Evolutionary conservation across 2,113 vertebrate genomes (phyloP).

Genomic region (Sarotherodon lohbergeri): DNA sequence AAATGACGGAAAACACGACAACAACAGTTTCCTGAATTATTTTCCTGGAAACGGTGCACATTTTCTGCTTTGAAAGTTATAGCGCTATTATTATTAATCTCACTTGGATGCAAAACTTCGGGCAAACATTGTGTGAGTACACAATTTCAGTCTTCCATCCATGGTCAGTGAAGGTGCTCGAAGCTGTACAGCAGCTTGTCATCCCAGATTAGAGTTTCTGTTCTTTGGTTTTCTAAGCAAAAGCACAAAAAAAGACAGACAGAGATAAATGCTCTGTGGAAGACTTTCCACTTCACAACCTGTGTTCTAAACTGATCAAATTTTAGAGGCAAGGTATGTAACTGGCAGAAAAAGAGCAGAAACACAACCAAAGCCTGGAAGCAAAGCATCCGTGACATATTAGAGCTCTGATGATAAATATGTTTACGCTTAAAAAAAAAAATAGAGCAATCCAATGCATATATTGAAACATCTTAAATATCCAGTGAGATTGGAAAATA

Average conservation of each 20-base stretch:
- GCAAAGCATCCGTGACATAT: not conserved
- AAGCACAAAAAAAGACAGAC: not conserved
- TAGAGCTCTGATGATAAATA: not conserved
- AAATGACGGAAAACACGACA: constrained; percentile 14
- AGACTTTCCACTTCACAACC: not conserved
- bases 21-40: constrained; percentile 12
- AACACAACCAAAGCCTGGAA: constrained; percentile 30
- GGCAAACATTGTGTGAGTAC: constrained; percentile 32
- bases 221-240: constrained; percentile 5
- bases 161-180: constrained; percentile 47
- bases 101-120: constrained; percentile 37
- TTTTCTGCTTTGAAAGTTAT: constrained; percentile 37
- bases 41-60: not conserved
- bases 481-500: constrained; percentile 50
- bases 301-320: not conserved
- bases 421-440: constrained; percentile 29
- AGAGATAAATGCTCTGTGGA: not conserved
- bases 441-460: constrained; percentile 1
- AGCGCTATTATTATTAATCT: constrained; percentile 29
- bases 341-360: constrained; percentile 28
- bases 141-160: constrained; percentile 44
- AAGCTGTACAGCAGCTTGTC: constrained; percentile 49
- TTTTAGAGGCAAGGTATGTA: not conserved
- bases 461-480: constrained; percentile 29
- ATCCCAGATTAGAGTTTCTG: constrained; percentile 38